Evolutionary conservation across 37 sponge, comb jelly and placozoan species (phyloP).

Genomic region (Eunapius fragilis): DNA sequence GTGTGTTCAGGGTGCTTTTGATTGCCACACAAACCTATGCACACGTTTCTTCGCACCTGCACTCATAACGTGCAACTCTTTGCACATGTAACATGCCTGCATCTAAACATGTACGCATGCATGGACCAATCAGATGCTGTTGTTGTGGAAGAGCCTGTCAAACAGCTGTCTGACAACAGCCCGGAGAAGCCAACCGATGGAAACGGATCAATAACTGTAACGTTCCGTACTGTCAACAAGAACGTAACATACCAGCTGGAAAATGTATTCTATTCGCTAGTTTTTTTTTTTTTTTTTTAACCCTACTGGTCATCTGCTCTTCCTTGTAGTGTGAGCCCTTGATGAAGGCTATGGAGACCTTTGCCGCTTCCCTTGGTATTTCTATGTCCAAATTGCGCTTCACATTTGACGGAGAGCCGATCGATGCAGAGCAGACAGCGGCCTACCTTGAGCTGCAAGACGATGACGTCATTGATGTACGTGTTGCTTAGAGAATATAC

Average conservation of each 20-base stretch:
- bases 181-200: background rate
- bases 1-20: background rate
- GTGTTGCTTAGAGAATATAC: constrained; percentile 1
- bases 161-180: background rate
- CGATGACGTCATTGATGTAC: constrained; percentile 80
- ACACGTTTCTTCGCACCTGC: background rate
- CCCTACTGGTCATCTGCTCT: background rate
- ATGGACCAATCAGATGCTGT: constrained; percentile 31
- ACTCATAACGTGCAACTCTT: background rate
- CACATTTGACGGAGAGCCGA: constrained; percentile 78
- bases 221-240: constrained; percentile 46
- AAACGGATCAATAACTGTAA: constrained; percentile 24
- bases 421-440: constrained; percentile 55
- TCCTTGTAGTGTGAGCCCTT: constrained; percentile 63
- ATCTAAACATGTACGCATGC: background rate
- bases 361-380: constrained; percentile 55
- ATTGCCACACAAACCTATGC: background rate
- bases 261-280: constrained; percentile 16
- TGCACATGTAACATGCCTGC: background rate
- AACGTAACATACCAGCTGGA: constrained; percentile 34
- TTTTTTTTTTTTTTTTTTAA: too few species aligned
- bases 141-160: constrained; percentile 20
- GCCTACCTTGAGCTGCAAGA: constrained; percentile 76
- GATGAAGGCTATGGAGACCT: constrained; percentile 48
- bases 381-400: constrained; percentile 39